A percentile compares a stretch with the other conserved stretches of the same genome.
Evolutionary conservation across 2,113 vertebrate species (phyloP).

Genomic region (Peromyscus leucopus): DNA sequence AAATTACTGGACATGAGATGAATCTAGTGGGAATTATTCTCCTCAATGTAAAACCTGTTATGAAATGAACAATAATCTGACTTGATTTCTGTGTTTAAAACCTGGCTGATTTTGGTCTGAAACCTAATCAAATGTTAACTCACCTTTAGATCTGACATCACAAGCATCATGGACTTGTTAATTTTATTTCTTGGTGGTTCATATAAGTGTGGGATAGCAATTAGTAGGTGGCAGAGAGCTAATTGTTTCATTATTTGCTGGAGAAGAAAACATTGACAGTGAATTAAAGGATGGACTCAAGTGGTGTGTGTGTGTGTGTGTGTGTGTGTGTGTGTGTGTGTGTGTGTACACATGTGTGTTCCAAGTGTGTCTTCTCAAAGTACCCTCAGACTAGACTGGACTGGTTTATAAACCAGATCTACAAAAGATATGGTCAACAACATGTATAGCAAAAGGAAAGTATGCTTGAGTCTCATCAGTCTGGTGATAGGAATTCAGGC

Average conservation of each 20-base stretch:
- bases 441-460: background rate
- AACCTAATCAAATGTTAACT: background rate
- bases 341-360: background rate
- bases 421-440: background rate
- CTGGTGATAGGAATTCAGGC: background rate
- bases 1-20: background rate
- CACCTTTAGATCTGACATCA: slow-evolving; percentile 7
- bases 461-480: background rate
- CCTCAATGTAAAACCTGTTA: background rate
- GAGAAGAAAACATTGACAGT: slow-evolving; percentile 8
- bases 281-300: background rate
- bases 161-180: background rate
- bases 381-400: background rate
- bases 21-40: slow-evolving; percentile 6
- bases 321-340: background rate
- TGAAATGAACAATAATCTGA: slow-evolving; percentile 25
- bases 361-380: background rate
- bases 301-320: background rate
- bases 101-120: slow-evolving; percentile 1
- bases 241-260: slow-evolving; percentile 9
- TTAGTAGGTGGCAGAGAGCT: background rate
- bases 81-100: slow-evolving; percentile 28
- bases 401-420: background rate
- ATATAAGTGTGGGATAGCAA: slow-evolving; percentile 30
- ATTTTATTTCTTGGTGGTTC: slow-evolving; percentile 42